These are phyloP conservation scores for Symphodus melops DNA, from an alignment of 2,113 vertebrate genomes.

Conservation along the genomic window DNA sequence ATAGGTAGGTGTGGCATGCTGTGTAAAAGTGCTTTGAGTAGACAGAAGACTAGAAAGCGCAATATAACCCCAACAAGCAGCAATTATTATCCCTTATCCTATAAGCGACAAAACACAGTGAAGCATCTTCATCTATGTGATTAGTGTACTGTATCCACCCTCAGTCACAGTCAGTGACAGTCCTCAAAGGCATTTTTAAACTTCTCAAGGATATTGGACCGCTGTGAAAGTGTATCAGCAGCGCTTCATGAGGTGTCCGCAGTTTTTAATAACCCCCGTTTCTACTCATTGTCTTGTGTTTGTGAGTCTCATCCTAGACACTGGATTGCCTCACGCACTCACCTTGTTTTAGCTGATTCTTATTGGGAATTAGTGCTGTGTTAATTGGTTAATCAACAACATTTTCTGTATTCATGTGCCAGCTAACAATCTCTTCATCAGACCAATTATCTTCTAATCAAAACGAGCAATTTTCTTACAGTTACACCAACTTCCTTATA, in stretches of 20 bases:
- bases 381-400: conserved; percentile 15
- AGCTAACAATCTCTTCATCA: conserved; percentile 14
- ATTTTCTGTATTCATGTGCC: background rate
- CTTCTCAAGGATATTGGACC: too few relatives aligned
- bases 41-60: too few relatives aligned
- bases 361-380: conserved; percentile 6
- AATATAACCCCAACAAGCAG: too few relatives aligned
- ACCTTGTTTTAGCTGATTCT: conserved; percentile 18
- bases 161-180: background rate
- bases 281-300: background rate
- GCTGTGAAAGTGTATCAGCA: too few relatives aligned
- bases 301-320: background rate
- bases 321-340: background rate
- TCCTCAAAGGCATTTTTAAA: background rate
- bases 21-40: too few relatives aligned
- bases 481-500: background rate
- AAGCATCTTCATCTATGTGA: background rate
- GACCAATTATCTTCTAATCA: conserved; percentile 1
- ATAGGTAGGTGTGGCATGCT: too few relatives aligned
- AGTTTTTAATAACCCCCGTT: background rate
- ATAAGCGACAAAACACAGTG: too few relatives aligned
- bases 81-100: too few relatives aligned
- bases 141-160: background rate
- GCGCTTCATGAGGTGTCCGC: too few relatives aligned
- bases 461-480: background rate